A percentile compares a stretch with the other conserved stretches of the same genome.
Conservation (phyloP, 2,113 vertebrate species). For the Chloebia gouldiae region DNA sequence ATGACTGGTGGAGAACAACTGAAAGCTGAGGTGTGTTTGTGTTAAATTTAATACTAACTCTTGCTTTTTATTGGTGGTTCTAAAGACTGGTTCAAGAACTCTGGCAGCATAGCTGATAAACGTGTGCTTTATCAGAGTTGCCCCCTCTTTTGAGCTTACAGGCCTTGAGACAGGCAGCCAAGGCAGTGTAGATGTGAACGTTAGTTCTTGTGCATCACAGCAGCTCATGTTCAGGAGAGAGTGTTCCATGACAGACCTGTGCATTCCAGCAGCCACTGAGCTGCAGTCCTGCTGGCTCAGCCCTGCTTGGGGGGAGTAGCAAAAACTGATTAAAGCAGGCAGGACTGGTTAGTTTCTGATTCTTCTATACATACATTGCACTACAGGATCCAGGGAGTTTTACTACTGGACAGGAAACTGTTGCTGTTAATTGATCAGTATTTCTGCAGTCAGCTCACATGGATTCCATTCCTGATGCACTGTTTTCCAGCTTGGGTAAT, state of each 20-base stretch:
- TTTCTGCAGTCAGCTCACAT: neutral
- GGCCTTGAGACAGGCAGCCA: neutral
- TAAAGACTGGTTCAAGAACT: neutral
- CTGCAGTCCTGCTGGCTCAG: neutral
- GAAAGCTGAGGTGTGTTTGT: slow-evolving; percentile 87
- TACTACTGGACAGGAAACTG: neutral
- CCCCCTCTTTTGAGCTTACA: neutral
- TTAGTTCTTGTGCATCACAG: neutral
- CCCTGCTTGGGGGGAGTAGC: neutral
- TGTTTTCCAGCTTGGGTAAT: neutral
- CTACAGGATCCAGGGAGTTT: neutral
- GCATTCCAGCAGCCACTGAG: neutral
- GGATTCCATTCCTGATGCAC: neutral
- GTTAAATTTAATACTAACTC: neutral
- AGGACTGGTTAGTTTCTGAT: neutral
- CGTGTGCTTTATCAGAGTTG: neutral
- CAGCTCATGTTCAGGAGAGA: neutral
- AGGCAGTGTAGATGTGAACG: neutral
- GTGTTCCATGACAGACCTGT: neutral
- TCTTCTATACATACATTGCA: accelerated
- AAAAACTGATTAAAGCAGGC: neutral
- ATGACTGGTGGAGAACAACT: slow-evolving; percentile 98
- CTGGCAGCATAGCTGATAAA: neutral
- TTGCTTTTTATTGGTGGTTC: neutral
- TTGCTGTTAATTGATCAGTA: neutral